A percentile compares a stretch with the other conserved stretches of the same genome.
Conservation (phyloP, 2,113 vertebrate genomes). For the Lates calcarifer region DNA sequence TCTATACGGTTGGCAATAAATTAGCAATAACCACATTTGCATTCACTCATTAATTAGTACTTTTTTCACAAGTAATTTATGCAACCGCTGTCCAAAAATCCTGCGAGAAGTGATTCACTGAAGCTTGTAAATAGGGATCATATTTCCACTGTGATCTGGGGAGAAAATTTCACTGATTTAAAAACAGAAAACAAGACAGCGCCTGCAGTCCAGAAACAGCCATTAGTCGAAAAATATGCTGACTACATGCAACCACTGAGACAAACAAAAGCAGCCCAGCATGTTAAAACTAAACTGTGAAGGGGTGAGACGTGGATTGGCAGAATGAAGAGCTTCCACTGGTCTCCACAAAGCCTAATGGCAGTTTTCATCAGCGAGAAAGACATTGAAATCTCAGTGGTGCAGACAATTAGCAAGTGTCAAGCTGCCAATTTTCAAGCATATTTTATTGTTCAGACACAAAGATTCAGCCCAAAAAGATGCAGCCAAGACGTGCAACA, state of each 20-base stretch:
- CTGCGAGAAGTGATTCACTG: not conserved
- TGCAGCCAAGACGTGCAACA: not conserved
- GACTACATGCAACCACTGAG: constrained; percentile 19
- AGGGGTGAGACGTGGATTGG: not conserved
- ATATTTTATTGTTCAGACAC: not conserved
- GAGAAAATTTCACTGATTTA: constrained; percentile 2
- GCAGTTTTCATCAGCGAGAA: constrained; percentile 14
- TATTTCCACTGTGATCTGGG: constrained; percentile 35
- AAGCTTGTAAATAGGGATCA: not conserved
- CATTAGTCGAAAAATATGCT: not conserved
- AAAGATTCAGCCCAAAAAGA: not conserved
- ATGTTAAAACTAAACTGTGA: constrained; percentile 16
- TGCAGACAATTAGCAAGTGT: not conserved
- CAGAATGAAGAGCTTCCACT: not conserved
- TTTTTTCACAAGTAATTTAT: not conserved
- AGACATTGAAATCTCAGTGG: not conserved
- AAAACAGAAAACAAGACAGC: constrained; percentile 14
- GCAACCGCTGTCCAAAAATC: not conserved
- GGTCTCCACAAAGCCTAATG: too few relatives aligned
- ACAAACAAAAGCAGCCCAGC: constrained; percentile 40
- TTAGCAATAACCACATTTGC: not conserved
- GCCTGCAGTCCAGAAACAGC: constrained; percentile 1
- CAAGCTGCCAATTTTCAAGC: not conserved
- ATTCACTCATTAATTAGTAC: not conserved
- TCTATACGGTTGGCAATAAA: not conserved